Evolutionary conservation across 2,888 invertebrate species (phyloP).

Genomic region (Anagyrus pseudococci): DNA sequence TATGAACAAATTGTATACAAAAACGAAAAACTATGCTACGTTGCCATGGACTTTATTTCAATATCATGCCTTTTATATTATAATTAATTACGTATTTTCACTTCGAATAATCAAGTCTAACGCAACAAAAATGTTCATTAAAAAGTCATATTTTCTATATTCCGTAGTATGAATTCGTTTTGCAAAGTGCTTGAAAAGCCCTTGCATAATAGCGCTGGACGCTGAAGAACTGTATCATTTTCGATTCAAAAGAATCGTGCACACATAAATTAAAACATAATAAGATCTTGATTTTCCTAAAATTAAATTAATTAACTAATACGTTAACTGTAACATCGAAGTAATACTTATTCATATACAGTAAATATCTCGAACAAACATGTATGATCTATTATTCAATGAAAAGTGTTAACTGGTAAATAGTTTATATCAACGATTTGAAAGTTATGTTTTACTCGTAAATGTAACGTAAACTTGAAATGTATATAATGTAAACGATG

Average conservation of each 20-base stretch:
- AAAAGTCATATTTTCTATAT: neutral
- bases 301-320: neutral
- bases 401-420: neutral
- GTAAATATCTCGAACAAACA: neutral
- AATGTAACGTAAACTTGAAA: neutral
- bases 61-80: too few relatives aligned
- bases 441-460: slow-evolving; percentile 5
- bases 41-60: too few relatives aligned
- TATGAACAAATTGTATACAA: too few relatives aligned
- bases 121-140: neutral
- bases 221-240: slow-evolving; percentile 1
- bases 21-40: too few relatives aligned
- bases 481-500: neutral
- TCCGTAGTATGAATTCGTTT: neutral
- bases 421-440: slow-evolving; percentile 1
- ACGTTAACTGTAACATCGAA: neutral
- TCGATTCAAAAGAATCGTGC: neutral
- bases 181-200: too few relatives aligned
- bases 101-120: neutral
- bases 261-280: neutral
- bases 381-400: neutral
- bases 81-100: neutral
- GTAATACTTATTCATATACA: neutral
- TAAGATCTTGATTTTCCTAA: neutral
- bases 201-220: slow-evolving; percentile 28